These are phyloP conservation scores for Laupala kohalensis DNA, from an alignment of 1,140 invertebrate species.

Conservation along the genomic window DNA sequence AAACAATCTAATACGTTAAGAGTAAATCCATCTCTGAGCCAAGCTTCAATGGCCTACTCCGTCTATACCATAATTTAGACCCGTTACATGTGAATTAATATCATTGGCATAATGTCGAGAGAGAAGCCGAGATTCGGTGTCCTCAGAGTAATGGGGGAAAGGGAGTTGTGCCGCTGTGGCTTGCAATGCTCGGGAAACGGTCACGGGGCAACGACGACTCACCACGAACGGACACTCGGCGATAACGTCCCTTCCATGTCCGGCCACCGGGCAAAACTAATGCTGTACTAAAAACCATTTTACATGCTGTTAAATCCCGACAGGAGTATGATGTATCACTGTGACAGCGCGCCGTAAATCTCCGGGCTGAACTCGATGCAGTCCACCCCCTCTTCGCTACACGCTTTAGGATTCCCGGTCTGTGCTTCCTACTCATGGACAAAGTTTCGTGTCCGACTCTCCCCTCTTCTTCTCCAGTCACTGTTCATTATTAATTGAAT, in stretches of 20 bases:
- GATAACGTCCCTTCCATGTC: background rate
- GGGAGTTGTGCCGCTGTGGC: too few species aligned
- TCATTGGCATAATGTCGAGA: too few species aligned
- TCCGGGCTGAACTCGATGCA: background rate
- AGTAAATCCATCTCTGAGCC: too few species aligned
- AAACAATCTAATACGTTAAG: too few species aligned
- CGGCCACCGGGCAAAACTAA: background rate
- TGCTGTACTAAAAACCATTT: background rate
- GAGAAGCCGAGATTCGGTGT: too few species aligned
- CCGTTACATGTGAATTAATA: too few species aligned
- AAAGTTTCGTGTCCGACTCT: background rate
- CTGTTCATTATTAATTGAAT: too few species aligned
- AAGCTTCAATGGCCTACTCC: too few species aligned
- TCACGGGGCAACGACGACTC: background rate
- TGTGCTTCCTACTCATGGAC: background rate
- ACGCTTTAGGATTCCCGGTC: background rate
- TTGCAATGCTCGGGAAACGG: too few species aligned
- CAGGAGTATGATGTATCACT: background rate
- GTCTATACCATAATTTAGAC: too few species aligned
- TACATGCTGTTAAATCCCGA: background rate
- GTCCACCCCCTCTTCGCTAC: background rate
- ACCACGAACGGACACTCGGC: background rate
- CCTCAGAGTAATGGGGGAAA: too few species aligned
- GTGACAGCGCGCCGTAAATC: background rate
- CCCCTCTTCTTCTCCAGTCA: background rate